phyloP scores from a whole-genome alignment of 2,113 vertebrate genomes.

The Acrocephalus arundinaceus region DNA sequence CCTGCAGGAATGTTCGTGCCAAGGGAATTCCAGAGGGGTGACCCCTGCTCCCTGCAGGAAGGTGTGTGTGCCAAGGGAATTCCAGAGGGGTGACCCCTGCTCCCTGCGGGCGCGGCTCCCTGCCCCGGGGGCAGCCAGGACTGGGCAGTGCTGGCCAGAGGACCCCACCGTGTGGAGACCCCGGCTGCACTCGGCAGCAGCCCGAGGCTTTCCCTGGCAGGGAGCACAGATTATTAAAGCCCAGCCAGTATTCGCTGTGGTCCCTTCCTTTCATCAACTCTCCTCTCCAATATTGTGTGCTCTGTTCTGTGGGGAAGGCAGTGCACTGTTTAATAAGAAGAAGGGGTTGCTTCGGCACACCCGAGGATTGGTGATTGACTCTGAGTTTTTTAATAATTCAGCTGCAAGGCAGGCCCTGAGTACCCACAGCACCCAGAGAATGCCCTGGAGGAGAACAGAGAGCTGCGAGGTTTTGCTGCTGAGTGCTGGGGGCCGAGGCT shows the following conservation, averaged over 20 bases:
- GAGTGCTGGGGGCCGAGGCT: background rate
- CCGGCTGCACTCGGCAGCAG: fast-evolving
- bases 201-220: background rate
- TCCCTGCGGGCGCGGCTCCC: too few relatives aligned
- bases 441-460: background rate
- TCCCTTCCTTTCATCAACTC: background rate
- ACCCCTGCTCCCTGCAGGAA: too few relatives aligned
- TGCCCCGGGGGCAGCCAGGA: background rate
- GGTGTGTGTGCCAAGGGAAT: background rate
- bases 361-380: slow-evolving; percentile 31
- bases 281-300: slow-evolving; percentile 40
- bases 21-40: too few relatives aligned
- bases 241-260: background rate
- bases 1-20: too few relatives aligned
- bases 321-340: slow-evolving; percentile 20
- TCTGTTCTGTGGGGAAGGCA: background rate
- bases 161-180: background rate
- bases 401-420: background rate
- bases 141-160: background rate
- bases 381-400: slow-evolving; percentile 40
- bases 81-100: too few relatives aligned
- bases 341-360: background rate
- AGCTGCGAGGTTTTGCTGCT: background rate
- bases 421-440: background rate
- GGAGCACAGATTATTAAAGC: background rate